Evolutionary conservation across 2,888 invertebrate species (phyloP).

Genomic region (Hypena proboscidalis): DNA sequence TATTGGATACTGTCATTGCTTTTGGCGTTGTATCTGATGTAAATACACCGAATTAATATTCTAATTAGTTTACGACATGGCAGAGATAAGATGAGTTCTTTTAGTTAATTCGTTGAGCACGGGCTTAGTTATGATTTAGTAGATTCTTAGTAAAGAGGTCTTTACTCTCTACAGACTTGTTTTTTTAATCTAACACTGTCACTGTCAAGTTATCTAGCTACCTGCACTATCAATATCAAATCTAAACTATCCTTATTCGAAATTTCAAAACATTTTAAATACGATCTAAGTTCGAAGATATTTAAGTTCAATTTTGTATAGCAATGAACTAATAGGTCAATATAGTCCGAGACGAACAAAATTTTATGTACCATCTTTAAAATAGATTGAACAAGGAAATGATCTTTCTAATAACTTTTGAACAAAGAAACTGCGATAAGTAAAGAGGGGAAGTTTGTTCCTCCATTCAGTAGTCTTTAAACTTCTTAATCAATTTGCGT

Average conservation of each 20-base stretch:
- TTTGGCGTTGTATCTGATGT: no score
- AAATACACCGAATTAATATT: no score
- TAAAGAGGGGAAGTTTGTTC: slow-evolving; percentile 33
- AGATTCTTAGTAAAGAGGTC: no score
- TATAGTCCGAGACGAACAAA: slow-evolving; percentile 16
- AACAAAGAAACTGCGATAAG: slow-evolving; percentile 38
- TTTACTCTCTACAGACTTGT: no score
- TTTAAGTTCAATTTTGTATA: slow-evolving; percentile 14
- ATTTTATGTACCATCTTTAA: slow-evolving; percentile 34
- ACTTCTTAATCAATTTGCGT: slow-evolving; percentile 36
- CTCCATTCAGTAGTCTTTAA: slow-evolving; percentile 30
- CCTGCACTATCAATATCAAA: slow-evolving; percentile 10
- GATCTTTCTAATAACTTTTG: slow-evolving; percentile 37
- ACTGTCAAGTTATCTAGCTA: no score
- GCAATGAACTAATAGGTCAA: slow-evolving; percentile 11
- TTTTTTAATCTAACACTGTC: no score
- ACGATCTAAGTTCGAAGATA: not conserved
- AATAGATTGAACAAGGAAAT: slow-evolving; percentile 34
- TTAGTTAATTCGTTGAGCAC: no score
- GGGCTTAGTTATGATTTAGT: no score
- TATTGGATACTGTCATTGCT: no score
- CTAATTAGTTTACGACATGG: no score
- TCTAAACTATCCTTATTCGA: not conserved
- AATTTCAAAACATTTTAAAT: slow-evolving; percentile 1
- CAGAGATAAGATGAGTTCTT: no score